phyloP scores from a whole-genome alignment of 2,113 vertebrate species.

The Labrus mixtus region DNA sequence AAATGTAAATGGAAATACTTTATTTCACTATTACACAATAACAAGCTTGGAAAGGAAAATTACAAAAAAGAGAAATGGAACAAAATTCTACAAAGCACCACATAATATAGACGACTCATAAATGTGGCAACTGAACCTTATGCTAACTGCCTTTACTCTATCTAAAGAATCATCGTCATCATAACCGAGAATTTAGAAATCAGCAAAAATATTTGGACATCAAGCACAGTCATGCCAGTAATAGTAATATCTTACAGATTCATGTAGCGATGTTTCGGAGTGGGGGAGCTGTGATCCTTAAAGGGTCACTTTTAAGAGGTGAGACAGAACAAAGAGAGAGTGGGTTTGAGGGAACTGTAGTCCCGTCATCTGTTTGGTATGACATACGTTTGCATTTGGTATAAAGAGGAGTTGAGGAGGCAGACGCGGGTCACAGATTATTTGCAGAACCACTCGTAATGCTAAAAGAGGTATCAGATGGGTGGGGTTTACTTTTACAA shows the following conservation, averaged over 20 bases:
- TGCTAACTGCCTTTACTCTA: conserved; percentile 75
- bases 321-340: conserved; percentile 64
- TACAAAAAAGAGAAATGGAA: conserved; percentile 86
- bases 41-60: conserved; percentile 91
- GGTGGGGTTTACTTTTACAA: conserved; percentile 38
- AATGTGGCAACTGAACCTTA: conserved; percentile 81
- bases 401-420: conserved; percentile 78
- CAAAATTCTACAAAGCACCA: conserved; percentile 90
- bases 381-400: conserved; percentile 83
- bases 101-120: conserved; percentile 87
- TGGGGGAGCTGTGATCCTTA: conserved; percentile 59
- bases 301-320: conserved; percentile 59
- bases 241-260: conserved; percentile 83
- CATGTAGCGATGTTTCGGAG: conserved; percentile 73
- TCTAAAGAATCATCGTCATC: conserved; percentile 68
- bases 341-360: conserved; percentile 62
- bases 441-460: conserved; percentile 39
- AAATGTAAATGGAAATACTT: conserved; percentile 94
- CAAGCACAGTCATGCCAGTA: conserved; percentile 87
- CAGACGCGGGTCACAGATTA: conserved; percentile 60
- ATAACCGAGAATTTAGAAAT: conserved; percentile 78
- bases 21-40: conserved; percentile 98
- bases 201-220: conserved; percentile 81
- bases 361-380: conserved; percentile 79
- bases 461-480: conserved; percentile 31